Conservation (phyloP, 2,888 invertebrate species). For the Deilephila elpenor region DNA sequence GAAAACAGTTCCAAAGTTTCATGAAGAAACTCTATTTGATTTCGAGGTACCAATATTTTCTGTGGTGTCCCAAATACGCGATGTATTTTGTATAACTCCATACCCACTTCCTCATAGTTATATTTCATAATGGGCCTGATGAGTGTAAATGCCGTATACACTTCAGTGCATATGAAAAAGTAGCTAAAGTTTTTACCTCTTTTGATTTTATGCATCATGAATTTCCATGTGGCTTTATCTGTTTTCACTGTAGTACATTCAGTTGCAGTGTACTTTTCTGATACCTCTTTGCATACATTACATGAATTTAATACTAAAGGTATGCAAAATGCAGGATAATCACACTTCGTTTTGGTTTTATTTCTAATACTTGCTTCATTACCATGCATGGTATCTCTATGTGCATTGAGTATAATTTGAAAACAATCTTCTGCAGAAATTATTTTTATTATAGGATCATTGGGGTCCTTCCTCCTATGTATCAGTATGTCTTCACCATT, state of each 20-base stretch:
- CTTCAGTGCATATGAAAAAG: background rate
- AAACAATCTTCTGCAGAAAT: background rate
- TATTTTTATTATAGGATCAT: background rate
- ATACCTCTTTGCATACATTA: background rate
- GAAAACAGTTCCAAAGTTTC: background rate
- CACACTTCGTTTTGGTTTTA: background rate
- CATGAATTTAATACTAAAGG: background rate
- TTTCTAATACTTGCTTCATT: background rate
- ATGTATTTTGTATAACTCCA: background rate
- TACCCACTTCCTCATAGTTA: background rate
- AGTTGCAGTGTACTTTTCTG: background rate
- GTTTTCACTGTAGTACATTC: background rate
- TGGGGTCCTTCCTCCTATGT: background rate
- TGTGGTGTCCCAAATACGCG: background rate
- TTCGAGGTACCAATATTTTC: background rate
- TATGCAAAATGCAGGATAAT: constrained; percentile 16
- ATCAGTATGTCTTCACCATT: background rate
- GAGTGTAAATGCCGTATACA: background rate
- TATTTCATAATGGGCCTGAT: background rate
- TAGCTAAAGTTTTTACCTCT: background rate
- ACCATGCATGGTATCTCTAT: background rate
- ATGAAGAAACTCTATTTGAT: background rate
- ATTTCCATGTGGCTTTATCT: background rate
- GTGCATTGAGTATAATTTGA: background rate
- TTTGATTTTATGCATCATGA: background rate